These are phyloP conservation scores for Sinocyclocheilus anophthalmus DNA, from an alignment of 2,113 vertebrate genomes.

Conservation along the genomic window DNA sequence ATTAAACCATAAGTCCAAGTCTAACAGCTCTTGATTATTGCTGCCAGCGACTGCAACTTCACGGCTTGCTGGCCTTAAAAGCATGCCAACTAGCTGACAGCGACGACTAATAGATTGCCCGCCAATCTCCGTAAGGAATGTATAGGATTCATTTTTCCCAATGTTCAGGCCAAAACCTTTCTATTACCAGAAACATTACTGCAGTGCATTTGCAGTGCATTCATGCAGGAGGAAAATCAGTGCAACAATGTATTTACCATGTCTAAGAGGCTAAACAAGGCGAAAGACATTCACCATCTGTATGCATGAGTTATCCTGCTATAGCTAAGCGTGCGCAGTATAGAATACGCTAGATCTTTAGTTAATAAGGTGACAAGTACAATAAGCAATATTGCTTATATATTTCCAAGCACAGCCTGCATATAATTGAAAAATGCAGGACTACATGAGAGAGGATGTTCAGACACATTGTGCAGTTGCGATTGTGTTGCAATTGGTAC, in stretches of 20 bases:
- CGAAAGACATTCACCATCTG: constrained; percentile 15
- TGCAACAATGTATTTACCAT: constrained; percentile 13
- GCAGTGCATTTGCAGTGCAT: neutral
- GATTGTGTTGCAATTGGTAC: neutral
- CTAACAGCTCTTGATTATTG: too few species aligned
- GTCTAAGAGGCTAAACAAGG: constrained; percentile 6
- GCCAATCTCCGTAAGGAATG: constrained; percentile 1
- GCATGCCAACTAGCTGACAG: constrained; percentile 27
- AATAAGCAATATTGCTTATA: neutral
- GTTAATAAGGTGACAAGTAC: constrained; percentile 1
- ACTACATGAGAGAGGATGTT: neutral
- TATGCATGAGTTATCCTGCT: neutral
- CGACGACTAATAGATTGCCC: neutral
- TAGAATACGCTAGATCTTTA: constrained; percentile 2
- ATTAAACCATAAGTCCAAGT: neutral
- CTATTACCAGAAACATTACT: neutral
- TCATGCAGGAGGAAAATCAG: neutral
- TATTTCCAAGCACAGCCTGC: neutral
- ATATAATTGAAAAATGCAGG: neutral
- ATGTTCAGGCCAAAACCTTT: neutral
- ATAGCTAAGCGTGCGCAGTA: neutral
- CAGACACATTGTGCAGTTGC: neutral
- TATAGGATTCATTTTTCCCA: constrained; percentile 11
- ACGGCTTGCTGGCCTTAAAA: neutral
- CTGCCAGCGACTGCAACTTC: too few species aligned